These are phyloP conservation scores for Drosophila melanosoma DNA, from an alignment of 2,888 invertebrate species.

Conservation along the genomic window DNA sequence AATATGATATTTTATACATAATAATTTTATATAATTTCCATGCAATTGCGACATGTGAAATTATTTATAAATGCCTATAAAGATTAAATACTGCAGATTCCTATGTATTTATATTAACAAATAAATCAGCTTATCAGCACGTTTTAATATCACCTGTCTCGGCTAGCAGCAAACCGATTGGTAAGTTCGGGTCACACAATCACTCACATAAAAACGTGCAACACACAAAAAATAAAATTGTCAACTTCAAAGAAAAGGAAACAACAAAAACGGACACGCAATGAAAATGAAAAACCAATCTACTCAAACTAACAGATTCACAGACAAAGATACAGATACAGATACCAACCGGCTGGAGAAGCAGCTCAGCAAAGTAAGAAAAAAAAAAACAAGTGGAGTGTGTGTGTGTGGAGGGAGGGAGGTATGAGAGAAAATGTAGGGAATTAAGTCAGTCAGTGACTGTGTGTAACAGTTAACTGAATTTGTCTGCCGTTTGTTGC, in stretches of 20 bases:
- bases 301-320: slow-evolving; percentile 20
- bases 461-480: slow-evolving; percentile 79
- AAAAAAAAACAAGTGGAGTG: neutral
- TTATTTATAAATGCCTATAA: neutral
- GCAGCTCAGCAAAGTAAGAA: slow-evolving; percentile 10
- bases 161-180: slow-evolving; percentile 16
- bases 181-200: slow-evolving; percentile 37
- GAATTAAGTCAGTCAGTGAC: slow-evolving; percentile 78
- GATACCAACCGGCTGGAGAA: neutral
- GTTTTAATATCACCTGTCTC: slow-evolving; percentile 37
- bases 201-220: slow-evolving; percentile 9
- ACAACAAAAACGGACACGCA: slow-evolving; percentile 25
- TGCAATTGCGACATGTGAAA: neutral
- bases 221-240: slow-evolving; percentile 28
- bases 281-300: slow-evolving; percentile 51
- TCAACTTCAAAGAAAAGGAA: slow-evolving; percentile 34
- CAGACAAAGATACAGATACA: slow-evolving; percentile 17
- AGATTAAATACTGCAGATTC: neutral
- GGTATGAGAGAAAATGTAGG: slow-evolving; percentile 63
- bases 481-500: slow-evolving; percentile 67
- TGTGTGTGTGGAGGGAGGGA: neutral
- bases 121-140: slow-evolving; percentile 44
- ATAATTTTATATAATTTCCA: neutral
- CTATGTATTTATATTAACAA: slow-evolving; percentile 31
- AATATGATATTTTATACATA: neutral